These are phyloP conservation scores for Ceriagrion tenellum DNA, from an alignment of 2,888 invertebrate species.

Conservation along the genomic window DNA sequence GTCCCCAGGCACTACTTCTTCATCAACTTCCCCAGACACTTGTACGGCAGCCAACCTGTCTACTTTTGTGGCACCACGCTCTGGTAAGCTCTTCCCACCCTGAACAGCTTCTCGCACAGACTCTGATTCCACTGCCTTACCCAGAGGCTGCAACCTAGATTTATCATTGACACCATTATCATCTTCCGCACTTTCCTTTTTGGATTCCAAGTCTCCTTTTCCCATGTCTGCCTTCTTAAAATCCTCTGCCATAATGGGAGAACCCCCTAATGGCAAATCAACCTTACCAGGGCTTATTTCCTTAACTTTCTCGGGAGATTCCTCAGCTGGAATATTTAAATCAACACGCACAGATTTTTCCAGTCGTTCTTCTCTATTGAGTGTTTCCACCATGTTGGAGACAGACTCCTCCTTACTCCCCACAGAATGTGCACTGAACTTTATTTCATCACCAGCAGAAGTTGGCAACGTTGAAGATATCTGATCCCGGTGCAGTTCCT, in stretches of 20 bases:
- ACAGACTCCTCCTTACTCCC: neutral
- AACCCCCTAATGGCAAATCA: neutral
- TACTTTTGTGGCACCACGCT: no score
- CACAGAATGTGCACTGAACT: neutral
- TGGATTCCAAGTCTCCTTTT: neutral
- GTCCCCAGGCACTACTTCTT: neutral
- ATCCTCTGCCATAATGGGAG: neutral
- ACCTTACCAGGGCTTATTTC: neutral
- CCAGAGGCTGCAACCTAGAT: neutral
- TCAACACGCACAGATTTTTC: neutral
- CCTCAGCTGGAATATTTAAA: neutral
- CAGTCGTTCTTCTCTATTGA: neutral
- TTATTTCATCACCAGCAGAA: neutral
- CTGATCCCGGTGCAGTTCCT: constrained; percentile 3
- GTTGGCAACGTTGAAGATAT: neutral
- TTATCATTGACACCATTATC: neutral
- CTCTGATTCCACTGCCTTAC: neutral
- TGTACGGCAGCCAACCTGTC: neutral
- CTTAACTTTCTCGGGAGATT: neutral
- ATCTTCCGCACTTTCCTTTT: neutral
- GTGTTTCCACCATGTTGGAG: neutral
- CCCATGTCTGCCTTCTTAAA: neutral
- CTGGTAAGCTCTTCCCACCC: no score
- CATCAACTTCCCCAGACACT: neutral
- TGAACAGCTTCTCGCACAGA: neutral